These are phyloP conservation scores for Drosophila barbarae DNA, from an alignment of 2,888 invertebrate genomes.

Conservation along the genomic window DNA sequence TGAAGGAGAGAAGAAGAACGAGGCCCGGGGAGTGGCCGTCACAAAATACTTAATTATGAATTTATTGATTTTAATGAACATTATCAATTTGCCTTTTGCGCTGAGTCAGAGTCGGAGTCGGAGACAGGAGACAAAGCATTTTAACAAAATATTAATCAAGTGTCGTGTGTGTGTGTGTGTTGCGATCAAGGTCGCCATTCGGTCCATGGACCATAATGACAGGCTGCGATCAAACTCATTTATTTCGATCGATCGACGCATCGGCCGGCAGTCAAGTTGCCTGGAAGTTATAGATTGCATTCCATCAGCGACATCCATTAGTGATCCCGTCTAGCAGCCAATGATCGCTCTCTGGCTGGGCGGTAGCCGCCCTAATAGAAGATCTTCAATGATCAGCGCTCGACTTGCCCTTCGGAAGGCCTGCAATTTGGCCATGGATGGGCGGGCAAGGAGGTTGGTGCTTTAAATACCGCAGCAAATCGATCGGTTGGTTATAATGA, in stretches of 20 bases:
- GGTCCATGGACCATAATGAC: conserved; percentile 26
- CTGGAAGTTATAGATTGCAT: conserved; percentile 23
- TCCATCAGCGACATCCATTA: conserved; percentile 30
- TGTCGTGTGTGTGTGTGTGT: conserved; percentile 5
- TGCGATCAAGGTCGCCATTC: conserved; percentile 33
- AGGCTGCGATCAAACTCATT: conserved; percentile 19
- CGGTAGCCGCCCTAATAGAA: conserved; percentile 27
- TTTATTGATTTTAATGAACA: conserved; percentile 71
- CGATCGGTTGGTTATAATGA: not conserved
- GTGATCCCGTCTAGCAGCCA: conserved; percentile 7
- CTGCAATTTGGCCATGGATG: conserved; percentile 9
- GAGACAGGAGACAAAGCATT: conserved; percentile 27
- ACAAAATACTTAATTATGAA: conserved; percentile 65
- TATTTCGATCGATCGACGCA: conserved; percentile 10
- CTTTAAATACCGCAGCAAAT: conserved; percentile 8
- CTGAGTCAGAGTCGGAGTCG: conserved; percentile 16
- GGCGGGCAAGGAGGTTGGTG: conserved; percentile 13
- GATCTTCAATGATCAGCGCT: conserved; percentile 21
- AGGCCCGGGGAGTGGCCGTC: not conserved
- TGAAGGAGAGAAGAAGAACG: not conserved
- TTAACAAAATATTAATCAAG: conserved; percentile 58
- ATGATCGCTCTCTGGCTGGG: conserved; percentile 12
- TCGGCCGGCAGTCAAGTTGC: not conserved
- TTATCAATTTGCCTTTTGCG: conserved; percentile 60
- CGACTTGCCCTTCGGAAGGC: not conserved